Percentiles rank a stretch among this genome's conserved stretches.
These are phyloP conservation scores for Torymus texanus DNA, from an alignment of 2,888 invertebrate genomes.

Conservation along the genomic window DNA sequence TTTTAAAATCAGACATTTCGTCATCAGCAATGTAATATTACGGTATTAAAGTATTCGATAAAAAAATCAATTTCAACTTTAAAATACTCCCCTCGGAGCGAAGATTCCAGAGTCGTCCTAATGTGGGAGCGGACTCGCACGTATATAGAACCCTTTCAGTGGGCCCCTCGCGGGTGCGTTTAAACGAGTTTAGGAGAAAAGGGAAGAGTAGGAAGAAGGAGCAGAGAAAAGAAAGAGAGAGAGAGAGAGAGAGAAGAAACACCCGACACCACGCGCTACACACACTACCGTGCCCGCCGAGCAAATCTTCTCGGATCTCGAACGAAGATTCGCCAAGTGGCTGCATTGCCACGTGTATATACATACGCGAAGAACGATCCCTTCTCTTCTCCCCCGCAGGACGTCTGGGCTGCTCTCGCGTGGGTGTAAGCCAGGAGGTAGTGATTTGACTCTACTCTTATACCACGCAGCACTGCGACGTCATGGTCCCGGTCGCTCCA, in stretches of 20 bases:
- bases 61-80: too few relatives aligned
- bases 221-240: background rate
- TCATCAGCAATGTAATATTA: too few relatives aligned
- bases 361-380: slow-evolving; percentile 12
- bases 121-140: background rate
- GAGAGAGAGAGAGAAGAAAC: background rate
- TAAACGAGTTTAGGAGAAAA: slow-evolving; percentile 42
- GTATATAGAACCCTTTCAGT: background rate
- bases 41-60: too few relatives aligned
- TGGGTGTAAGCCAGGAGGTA: slow-evolving; percentile 43
- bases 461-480: background rate
- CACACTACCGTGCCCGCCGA: slow-evolving; percentile 15
- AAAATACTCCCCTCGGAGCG: too few relatives aligned
- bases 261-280: slow-evolving; percentile 16
- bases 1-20: too few relatives aligned
- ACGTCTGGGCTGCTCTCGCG: slow-evolving; percentile 9
- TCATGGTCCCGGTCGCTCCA: slow-evolving; percentile 8
- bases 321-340: slow-evolving; percentile 19
- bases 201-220: background rate
- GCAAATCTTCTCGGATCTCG: slow-evolving; percentile 46
- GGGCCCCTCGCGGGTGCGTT: slow-evolving; percentile 1
- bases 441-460: too few relatives aligned
- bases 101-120: background rate
- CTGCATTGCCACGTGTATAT: background rate
- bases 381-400: background rate